phyloP scores from a whole-genome alignment of 2,797 vertebrate species.

The Lutjanus argentimaculatus region DNA sequence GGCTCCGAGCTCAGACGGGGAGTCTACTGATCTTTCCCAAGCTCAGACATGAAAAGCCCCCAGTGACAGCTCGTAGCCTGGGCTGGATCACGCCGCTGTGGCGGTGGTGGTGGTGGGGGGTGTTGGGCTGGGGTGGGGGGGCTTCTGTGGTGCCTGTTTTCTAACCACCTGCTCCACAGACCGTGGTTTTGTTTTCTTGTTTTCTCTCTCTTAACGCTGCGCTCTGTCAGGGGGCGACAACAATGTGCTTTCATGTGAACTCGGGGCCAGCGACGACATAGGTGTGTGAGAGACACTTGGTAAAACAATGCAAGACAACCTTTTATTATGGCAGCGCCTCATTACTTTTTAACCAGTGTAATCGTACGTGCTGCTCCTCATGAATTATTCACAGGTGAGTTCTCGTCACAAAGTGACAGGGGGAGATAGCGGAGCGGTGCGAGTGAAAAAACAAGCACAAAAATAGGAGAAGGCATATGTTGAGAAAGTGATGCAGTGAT shows the following conservation, averaged over 20 bases:
- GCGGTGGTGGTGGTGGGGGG: slow-evolving; percentile 20
- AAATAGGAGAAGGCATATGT: slow-evolving; percentile 68
- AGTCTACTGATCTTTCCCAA: slow-evolving; percentile 83
- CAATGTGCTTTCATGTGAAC: slow-evolving; percentile 79
- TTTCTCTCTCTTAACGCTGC: slow-evolving; percentile 61
- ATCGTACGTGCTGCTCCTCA: slow-evolving; percentile 81
- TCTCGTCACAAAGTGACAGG: slow-evolving; percentile 80
- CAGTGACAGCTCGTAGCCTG: slow-evolving; percentile 84
- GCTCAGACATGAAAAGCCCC: slow-evolving; percentile 85
- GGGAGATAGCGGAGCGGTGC: slow-evolving; percentile 46
- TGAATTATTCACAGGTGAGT: slow-evolving; percentile 85
- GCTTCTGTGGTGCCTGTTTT: slow-evolving; percentile 68
- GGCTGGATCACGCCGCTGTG: slow-evolving; percentile 77
- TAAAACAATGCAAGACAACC: slow-evolving; percentile 83
- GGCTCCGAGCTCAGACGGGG: slow-evolving; percentile 77
- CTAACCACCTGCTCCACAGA: slow-evolving; percentile 80
- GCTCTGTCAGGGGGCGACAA: slow-evolving; percentile 71
- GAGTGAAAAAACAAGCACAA: slow-evolving; percentile 61
- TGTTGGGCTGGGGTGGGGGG: slow-evolving; percentile 6
- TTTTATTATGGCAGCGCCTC: slow-evolving; percentile 82
- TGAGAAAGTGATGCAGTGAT: slow-evolving; percentile 50
- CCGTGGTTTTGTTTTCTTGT: slow-evolving; percentile 78
- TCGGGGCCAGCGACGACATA: slow-evolving; percentile 65
- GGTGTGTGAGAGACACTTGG: slow-evolving; percentile 77
- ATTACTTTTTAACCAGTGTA: slow-evolving; percentile 87